phyloP scores from a whole-genome alignment of 1,140 invertebrate species.

The Drosophila rufa region DNA sequence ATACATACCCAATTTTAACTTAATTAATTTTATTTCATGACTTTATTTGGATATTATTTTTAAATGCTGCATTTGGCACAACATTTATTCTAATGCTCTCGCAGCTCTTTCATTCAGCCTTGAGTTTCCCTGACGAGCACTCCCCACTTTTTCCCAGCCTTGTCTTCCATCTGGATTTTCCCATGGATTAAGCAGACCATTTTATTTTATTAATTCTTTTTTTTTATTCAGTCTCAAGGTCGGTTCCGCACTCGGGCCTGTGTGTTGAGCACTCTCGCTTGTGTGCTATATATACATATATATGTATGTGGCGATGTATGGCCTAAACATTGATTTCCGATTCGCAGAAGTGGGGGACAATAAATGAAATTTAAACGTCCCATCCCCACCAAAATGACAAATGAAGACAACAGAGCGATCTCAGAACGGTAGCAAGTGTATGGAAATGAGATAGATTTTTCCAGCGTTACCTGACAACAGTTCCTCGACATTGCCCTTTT shows the following conservation, averaged over 20 bases:
- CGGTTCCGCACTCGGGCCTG: constrained; percentile 11
- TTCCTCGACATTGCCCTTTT: constrained; percentile 43
- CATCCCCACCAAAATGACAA: constrained; percentile 21
- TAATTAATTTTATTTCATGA: background rate
- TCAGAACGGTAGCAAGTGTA: constrained; percentile 34
- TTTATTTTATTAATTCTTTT: constrained; percentile 39
- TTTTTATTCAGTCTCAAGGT: constrained; percentile 35
- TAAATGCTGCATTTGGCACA: background rate
- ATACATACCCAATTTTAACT: background rate
- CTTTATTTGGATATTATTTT: background rate
- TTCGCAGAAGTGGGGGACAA: constrained; percentile 37
- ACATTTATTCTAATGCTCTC: background rate
- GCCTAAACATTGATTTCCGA: constrained; percentile 41
- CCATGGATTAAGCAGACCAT: constrained; percentile 40
- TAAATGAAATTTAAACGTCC: constrained; percentile 26
- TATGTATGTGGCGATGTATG: background rate
- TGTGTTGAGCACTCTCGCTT: constrained; percentile 1
- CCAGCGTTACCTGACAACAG: constrained; percentile 22
- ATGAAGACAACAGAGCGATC: constrained; percentile 25
- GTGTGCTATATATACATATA: background rate
- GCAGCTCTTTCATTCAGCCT: constrained; percentile 33
- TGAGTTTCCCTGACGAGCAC: constrained; percentile 24
- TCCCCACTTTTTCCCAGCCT: constrained; percentile 36
- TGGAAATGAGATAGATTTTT: constrained; percentile 29
- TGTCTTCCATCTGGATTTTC: constrained; percentile 40